Conservation (phyloP, 2,888 invertebrate species). For the Conistra vaccinii region DNA sequence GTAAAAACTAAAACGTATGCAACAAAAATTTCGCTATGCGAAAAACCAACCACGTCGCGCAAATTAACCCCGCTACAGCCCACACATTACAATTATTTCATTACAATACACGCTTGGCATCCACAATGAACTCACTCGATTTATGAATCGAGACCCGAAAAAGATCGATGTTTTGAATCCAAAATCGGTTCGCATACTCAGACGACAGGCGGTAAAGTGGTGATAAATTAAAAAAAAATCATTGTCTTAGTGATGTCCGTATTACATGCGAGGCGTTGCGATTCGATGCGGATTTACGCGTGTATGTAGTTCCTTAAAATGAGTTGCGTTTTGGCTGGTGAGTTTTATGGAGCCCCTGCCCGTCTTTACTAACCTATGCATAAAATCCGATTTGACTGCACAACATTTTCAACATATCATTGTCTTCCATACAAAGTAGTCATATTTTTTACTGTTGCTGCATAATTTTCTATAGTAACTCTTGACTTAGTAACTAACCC, state of each 20-base stretch:
- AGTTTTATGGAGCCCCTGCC: background rate
- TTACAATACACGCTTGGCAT: conserved; percentile 51
- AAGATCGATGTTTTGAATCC: conserved; percentile 65
- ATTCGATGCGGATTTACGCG: conserved; percentile 16
- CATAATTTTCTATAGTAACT: background rate
- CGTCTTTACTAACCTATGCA: background rate
- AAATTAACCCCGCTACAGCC: conserved; percentile 56
- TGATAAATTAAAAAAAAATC: conserved; percentile 53
- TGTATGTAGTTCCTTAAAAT: conserved; percentile 14
- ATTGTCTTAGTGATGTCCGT: conserved; percentile 48
- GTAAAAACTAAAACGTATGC: background rate
- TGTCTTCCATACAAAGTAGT: conserved; percentile 6
- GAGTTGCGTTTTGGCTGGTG: conserved; percentile 15
- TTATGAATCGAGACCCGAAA: conserved; percentile 61
- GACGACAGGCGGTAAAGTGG: conserved; percentile 44
- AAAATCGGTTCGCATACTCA: conserved; percentile 59
- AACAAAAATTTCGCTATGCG: conserved; percentile 2
- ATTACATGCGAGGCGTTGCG: conserved; percentile 42
- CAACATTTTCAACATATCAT: background rate
- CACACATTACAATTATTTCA: conserved; percentile 65
- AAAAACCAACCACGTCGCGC: conserved; percentile 55
- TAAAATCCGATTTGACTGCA: background rate
- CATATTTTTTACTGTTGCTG: background rate
- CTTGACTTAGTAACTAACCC: background rate
- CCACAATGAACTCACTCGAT: conserved; percentile 51